Percentiles rank a stretch among this genome's conserved stretches.
These are phyloP conservation scores for Junco hyemalis DNA, from an alignment of 2,113 vertebrate genomes.

Conservation along the genomic window DNA sequence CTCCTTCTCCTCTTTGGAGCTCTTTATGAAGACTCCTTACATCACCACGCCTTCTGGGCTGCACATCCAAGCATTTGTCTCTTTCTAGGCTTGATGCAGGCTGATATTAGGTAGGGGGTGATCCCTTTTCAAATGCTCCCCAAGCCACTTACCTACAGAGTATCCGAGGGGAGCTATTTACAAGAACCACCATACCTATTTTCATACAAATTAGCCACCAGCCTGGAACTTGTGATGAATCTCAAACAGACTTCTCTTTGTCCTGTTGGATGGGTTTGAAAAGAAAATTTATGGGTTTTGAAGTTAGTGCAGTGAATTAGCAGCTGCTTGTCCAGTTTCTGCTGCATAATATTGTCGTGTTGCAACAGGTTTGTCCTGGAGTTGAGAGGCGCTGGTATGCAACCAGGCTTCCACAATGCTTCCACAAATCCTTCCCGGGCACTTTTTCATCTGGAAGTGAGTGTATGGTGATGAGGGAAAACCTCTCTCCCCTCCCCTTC, in stretches of 20 bases:
- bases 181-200: neutral
- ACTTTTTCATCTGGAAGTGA: neutral
- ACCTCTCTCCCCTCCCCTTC: neutral
- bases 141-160: neutral
- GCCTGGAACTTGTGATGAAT: constrained; percentile 5
- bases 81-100: neutral
- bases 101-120: neutral
- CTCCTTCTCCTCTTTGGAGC: neutral
- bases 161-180: neutral
- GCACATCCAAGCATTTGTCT: neutral
- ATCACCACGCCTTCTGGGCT: neutral
- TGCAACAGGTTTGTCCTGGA: neutral
- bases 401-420: rapidly evolving
- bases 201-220: constrained; percentile 35
- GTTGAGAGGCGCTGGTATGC: neutral
- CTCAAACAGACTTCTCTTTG: constrained; percentile 35
- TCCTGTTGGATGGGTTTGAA: neutral
- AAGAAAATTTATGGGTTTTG: constrained; percentile 14
- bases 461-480: neutral
- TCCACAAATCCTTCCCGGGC: neutral
- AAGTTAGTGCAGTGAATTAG: neutral
- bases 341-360: neutral
- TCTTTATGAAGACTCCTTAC: neutral
- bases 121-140: neutral
- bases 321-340: neutral